Base-by-base conservation (phyloP, 2,888 invertebrate species). In the Zelleria hepariella region DNA sequence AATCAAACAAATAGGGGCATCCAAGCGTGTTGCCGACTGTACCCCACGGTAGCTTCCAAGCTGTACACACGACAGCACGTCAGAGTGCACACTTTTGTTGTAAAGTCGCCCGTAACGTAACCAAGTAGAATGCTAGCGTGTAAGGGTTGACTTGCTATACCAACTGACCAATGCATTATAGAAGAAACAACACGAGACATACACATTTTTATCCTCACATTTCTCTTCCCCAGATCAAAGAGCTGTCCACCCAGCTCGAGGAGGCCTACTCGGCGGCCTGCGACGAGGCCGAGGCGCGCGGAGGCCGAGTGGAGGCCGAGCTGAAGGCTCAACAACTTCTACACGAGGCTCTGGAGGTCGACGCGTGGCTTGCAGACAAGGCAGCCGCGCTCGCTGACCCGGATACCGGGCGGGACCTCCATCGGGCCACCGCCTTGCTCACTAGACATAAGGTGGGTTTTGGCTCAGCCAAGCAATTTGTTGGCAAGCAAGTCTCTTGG, bases 331-430 rank as follows among this genome's bases (percentile, higher is more conserved):
- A 98, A 80, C 96, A 97, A 88, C 97, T 95, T 87, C 92, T 95
- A 83, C 96, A 95, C 73, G 97, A 97, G 77, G 95, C 96, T 10
- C 93, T 93, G 54, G 97, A 97, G 82, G 95, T 98, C 63, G 98
- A 98, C 82, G 93, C 94, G 25, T 98, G 98, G 98, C 90, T 98
- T 64, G 93, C 93, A 47, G 98, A 98, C 83, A 95, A 95, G 76
- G 94, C 93, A 55, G 94, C 95, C 62, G 92, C 95, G 27, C 82
- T 98, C 5, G 92, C 92, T 32, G 94, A 94, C n/a, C 93, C 93
- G 0, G 96, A 97, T 76, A 94, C 94, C 63, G 97, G 97, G n/a
- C 89, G 94, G 57, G 97, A 98, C 80, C 91, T 97, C 42, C 96
- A 96, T 71, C 92, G 96, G 0, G 97, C 97, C 20, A 96, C 97